A percentile compares a stretch with the other conserved stretches of the same genome.
phyloP scores from a whole-genome alignment of 2,113 vertebrate species.

The Caloenas nicobarica region DNA sequence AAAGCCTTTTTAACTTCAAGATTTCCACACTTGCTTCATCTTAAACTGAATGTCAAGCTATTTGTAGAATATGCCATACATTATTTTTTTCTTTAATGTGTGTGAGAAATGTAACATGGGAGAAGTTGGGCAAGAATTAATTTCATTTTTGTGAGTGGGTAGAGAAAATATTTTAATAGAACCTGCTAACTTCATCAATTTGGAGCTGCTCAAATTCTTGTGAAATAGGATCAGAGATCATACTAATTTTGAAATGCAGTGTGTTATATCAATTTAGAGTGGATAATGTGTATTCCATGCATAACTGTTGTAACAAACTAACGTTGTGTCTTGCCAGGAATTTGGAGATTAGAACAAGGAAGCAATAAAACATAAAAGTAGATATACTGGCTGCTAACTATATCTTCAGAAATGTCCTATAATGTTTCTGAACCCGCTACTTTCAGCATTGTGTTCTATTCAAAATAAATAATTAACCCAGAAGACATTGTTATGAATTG shows the following conservation, averaged over 20 bases:
- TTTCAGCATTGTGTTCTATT: background rate
- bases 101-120: background rate
- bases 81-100: background rate
- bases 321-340: background rate
- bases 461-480: background rate
- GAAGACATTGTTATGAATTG: background rate
- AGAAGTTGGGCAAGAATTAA: background rate
- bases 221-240: background rate
- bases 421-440: background rate
- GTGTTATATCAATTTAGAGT: background rate
- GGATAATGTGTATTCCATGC: accelerated
- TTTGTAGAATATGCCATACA: background rate
- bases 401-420: background rate
- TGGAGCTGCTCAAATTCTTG: background rate
- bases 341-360: background rate
- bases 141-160: background rate
- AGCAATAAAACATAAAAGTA: background rate
- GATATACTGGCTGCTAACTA: background rate
- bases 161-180: background rate
- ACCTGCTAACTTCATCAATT: background rate
- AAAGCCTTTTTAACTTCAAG: background rate
- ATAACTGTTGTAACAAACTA: background rate
- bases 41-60: background rate
- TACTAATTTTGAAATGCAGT: background rate
- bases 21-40: background rate